Evolutionary conservation across 2,888 invertebrate species (phyloP).

Genomic region (Zele albiditarsus): DNA sequence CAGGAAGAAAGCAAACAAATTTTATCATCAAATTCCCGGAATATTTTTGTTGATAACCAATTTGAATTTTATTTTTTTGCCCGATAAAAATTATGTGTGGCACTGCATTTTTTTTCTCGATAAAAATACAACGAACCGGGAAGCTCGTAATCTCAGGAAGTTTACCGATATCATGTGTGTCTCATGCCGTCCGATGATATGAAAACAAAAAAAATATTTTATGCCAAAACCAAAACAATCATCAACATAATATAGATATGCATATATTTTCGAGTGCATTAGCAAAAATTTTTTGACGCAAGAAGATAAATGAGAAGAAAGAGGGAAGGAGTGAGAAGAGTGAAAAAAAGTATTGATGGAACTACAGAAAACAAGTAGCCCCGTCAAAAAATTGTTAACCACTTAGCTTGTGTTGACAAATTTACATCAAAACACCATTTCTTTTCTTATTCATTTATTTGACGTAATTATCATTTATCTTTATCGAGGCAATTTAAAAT

Average conservation of each 20-base stretch:
- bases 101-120: background rate
- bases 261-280: background rate
- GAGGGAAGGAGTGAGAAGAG: slow-evolving; percentile 35
- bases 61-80: background rate
- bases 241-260: background rate
- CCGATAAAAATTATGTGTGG: background rate
- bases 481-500: slow-evolving; percentile 55
- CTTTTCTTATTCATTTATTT: slow-evolving; percentile 52
- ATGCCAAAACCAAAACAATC: background rate
- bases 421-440: slow-evolving; percentile 42
- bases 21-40: slow-evolving; percentile 10
- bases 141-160: slow-evolving; percentile 43
- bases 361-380: background rate
- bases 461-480: slow-evolving; percentile 51
- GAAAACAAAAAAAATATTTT: slow-evolving; percentile 9
- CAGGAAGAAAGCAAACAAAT: background rate
- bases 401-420: slow-evolving; percentile 11
- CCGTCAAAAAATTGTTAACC: background rate
- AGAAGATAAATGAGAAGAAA: slow-evolving; percentile 41
- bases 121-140: slow-evolving; percentile 34
- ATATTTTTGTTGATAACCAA: background rate
- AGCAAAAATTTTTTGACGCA: background rate
- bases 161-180: slow-evolving; percentile 15
- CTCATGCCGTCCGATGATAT: background rate
- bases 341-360: slow-evolving; percentile 2